A percentile compares a stretch with the other conserved stretches of the same genome.
These are phyloP conservation scores for Conops quadrifasciatus DNA, from an alignment of 2,888 invertebrate genomes.

Conservation along the genomic window DNA sequence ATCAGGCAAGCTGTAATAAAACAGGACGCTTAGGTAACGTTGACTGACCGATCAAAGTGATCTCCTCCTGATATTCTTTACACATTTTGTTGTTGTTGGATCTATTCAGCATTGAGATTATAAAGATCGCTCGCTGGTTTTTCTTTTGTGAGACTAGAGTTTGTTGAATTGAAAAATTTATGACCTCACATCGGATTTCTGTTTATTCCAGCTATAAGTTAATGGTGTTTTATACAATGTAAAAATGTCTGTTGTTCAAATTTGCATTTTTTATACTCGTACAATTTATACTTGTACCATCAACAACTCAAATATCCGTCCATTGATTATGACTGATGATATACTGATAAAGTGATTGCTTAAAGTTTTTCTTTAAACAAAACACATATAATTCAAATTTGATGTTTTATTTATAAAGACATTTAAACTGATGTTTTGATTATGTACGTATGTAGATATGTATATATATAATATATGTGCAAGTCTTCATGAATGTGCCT, in stretches of 20 bases:
- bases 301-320: constrained; percentile 31
- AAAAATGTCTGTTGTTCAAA: constrained; percentile 29
- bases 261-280: constrained; percentile 29
- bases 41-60: constrained; percentile 44
- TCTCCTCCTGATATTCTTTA: constrained; percentile 43
- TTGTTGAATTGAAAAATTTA: constrained; percentile 35
- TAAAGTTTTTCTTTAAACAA: no score
- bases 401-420: no score
- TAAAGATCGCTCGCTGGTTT: constrained; percentile 23
- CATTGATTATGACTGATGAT: constrained; percentile 29
- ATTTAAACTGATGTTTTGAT: no score
- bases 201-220: constrained; percentile 37
- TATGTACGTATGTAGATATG: not conserved
- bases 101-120: constrained; percentile 5
- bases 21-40: constrained; percentile 31
- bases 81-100: constrained; percentile 30
- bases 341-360: no score
- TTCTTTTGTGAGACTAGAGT: constrained; percentile 35
- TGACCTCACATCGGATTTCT: constrained; percentile 32
- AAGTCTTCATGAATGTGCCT: no score
- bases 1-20: constrained; percentile 24
- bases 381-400: no score
- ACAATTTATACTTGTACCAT: constrained; percentile 20
- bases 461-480: no score
- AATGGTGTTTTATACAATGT: not conserved